A percentile compares a stretch with the other conserved stretches of the same genome.
These are phyloP conservation scores for Anabacerthia variegaticeps DNA, from an alignment of 2,797 vertebrate species.

Conservation along the genomic window DNA sequence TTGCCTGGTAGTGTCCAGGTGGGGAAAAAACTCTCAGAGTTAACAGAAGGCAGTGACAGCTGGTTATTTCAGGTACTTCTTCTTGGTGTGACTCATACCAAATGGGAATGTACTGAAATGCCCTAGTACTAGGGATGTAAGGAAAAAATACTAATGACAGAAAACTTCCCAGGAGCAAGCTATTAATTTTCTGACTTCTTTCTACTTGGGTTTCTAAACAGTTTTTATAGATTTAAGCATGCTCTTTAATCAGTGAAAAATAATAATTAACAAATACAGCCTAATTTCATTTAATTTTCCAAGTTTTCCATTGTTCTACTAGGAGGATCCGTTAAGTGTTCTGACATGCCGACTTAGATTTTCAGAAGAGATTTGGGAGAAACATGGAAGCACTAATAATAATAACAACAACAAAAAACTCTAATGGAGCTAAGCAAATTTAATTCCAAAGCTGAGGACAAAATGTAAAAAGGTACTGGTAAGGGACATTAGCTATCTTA, in stretches of 20 bases:
- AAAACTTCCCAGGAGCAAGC: not conserved
- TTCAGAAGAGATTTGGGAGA: not conserved
- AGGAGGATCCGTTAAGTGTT: not conserved
- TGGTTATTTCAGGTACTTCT: constrained; percentile 11
- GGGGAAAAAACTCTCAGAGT: not conserved
- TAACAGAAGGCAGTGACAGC: constrained; percentile 10
- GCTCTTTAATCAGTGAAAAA: not conserved
- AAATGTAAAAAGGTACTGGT: not conserved
- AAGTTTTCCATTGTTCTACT: not conserved
- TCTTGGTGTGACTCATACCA: not conserved
- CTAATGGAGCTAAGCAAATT: constrained; percentile 34
- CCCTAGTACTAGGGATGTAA: not conserved
- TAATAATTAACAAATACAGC: not conserved
- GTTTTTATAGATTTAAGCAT: not conserved
- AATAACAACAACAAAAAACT: not conserved
- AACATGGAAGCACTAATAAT: not conserved
- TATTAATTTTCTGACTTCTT: constrained; percentile 1
- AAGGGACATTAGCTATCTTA: constrained; percentile 42
- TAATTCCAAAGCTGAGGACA: constrained; percentile 38
- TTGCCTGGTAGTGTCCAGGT: not conserved
- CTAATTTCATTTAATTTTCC: not conserved
- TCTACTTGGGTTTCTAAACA: not conserved
- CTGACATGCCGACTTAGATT: not conserved
- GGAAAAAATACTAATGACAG: not conserved
- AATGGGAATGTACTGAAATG: not conserved